Conservation (phyloP, 2,888 invertebrate species). For the Andricus curvator region DNA sequence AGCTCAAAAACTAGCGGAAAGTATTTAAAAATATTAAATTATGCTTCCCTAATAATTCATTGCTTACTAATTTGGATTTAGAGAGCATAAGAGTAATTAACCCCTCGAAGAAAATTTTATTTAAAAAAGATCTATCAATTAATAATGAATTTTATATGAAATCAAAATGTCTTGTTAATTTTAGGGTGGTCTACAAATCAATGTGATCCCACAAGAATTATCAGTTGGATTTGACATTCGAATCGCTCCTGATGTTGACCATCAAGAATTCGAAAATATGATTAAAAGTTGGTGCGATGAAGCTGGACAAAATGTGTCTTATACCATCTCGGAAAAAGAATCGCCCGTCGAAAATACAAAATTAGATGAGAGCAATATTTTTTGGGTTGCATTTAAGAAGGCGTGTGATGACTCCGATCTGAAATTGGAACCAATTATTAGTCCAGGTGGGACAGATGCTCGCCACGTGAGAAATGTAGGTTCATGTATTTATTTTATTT, state of each 20-base stretch:
- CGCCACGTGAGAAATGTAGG: conserved; percentile 87
- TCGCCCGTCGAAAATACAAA: no score
- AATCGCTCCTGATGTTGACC: conserved; percentile 83
- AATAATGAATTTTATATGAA: neutral
- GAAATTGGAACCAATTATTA: conserved; percentile 82
- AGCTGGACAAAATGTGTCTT: conserved; percentile 73
- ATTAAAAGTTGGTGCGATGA: conserved; percentile 84
- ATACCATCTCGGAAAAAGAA: no score
- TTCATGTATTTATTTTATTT: conserved; percentile 23
- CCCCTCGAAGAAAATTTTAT: neutral
- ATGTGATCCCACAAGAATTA: conserved; percentile 93
- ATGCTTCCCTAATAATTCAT: no score
- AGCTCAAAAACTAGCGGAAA: no score
- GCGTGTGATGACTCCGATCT: conserved; percentile 82
- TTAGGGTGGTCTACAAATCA: conserved; percentile 93
- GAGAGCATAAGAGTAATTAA: neutral
- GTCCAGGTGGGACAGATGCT: conserved; percentile 95
- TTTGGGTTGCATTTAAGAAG: no score
- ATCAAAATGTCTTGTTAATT: conserved; percentile 48
- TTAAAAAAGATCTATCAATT: neutral
- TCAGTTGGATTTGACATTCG: conserved; percentile 88
- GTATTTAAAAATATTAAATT: no score
- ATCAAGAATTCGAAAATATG: conserved; percentile 82
- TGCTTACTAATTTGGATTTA: no score
- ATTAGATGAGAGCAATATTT: conserved; percentile 79